Evolutionary conservation across 1,140 invertebrate genomes (phyloP).

Genomic region (Gryon sp.): DNA sequence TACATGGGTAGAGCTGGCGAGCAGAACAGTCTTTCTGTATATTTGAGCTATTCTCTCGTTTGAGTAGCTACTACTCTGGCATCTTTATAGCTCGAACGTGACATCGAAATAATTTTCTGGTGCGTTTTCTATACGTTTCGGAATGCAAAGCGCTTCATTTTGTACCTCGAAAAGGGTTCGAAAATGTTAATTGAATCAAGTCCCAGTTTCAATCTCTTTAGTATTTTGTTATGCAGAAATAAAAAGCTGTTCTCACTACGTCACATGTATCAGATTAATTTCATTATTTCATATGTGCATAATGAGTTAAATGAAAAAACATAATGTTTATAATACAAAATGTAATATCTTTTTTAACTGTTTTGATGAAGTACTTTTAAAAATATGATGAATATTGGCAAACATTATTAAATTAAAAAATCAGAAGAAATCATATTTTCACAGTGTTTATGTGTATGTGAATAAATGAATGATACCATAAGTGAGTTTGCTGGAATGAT

Average conservation of each 20-base stretch:
- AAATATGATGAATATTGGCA: too few relatives aligned
- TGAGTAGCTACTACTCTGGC: conserved; percentile 54
- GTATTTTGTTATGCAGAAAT: conserved; percentile 27
- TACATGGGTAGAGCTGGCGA: conserved; percentile 36
- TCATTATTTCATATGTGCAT: too few relatives aligned
- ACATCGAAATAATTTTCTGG: conserved; percentile 60
- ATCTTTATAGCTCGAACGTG: conserved; percentile 60
- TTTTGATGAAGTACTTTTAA: too few relatives aligned
- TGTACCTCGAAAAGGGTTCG: conserved; percentile 35
- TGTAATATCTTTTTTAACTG: too few relatives aligned
- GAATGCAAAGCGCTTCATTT: conserved; percentile 52
- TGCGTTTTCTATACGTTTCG: conserved; percentile 62
- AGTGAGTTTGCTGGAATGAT: too few relatives aligned
- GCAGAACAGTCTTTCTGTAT: conserved; percentile 48
- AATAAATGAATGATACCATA: too few relatives aligned
- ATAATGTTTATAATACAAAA: too few relatives aligned
- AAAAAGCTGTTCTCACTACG: neutral
- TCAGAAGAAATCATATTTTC: too few relatives aligned
- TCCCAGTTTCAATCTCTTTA: conserved; percentile 34
- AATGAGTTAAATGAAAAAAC: too few relatives aligned
- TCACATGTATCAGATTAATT: neutral
- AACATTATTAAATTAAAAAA: too few relatives aligned
- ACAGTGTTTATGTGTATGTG: too few relatives aligned
- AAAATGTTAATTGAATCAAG: conserved; percentile 62
- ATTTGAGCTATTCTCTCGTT: conserved; percentile 55